Conservation (phyloP, 2,888 invertebrate species). For the Schizaphis graminum region DNA sequence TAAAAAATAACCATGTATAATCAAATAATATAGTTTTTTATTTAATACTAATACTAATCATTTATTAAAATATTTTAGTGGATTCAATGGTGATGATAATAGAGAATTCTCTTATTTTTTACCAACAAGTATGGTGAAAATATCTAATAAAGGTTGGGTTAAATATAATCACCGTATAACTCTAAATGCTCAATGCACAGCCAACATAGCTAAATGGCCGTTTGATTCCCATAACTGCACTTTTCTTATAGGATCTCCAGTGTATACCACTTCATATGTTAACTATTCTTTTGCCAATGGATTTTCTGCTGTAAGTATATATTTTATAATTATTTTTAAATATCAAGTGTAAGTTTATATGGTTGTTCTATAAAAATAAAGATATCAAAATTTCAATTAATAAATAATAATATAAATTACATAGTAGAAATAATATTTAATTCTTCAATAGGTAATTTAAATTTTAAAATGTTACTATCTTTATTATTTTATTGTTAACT, state of each 20-base stretch:
- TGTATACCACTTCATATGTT: neutral
- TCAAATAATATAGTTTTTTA: neutral
- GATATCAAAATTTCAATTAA: neutral
- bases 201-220: slow-evolving; percentile 45
- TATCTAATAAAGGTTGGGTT: neutral
- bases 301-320: slow-evolving; percentile 40
- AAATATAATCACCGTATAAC: slow-evolving; percentile 41
- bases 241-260: slow-evolving; percentile 33
- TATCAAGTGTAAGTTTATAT: neutral
- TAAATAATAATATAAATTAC: neutral
- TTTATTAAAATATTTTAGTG: slow-evolving; percentile 45
- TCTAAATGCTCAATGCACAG: slow-evolving; percentile 26
- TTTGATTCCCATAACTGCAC: slow-evolving; percentile 57
- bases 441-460: no score
- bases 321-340: neutral
- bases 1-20: neutral
- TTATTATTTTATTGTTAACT: no score
- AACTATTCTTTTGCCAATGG: slow-evolving; percentile 19
- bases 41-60: neutral
- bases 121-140: slow-evolving; percentile 26
- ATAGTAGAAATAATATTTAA: neutral
- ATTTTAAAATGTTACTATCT: no score
- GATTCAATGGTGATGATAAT: slow-evolving; percentile 1
- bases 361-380: neutral
- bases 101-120: neutral